phyloP scores from a whole-genome alignment of 2,113 vertebrate genomes.

The Amazona guildingii region DNA sequence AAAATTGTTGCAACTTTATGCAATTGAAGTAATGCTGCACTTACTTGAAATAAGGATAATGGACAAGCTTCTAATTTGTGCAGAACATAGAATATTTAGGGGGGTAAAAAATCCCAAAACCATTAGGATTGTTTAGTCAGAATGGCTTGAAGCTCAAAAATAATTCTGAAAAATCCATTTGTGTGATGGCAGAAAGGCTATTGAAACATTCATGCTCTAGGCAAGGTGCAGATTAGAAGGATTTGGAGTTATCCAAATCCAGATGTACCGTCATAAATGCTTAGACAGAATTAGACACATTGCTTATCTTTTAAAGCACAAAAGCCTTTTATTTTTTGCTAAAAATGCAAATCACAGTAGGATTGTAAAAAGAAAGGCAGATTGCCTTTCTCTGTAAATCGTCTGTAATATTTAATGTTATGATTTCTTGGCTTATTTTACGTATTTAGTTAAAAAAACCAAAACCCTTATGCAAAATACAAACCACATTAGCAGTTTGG shows the following conservation, averaged over 20 bases:
- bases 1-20: neutral
- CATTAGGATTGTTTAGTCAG: neutral
- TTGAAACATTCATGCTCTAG: neutral
- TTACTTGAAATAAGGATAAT: neutral
- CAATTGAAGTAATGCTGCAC: neutral
- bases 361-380: neutral
- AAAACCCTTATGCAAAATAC: neutral
- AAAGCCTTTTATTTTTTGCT: neutral
- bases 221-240: neutral
- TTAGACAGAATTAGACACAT: neutral
- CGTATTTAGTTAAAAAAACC: neutral
- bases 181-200: neutral
- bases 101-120: neutral
- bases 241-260: neutral
- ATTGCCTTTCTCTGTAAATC: neutral
- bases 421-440: neutral
- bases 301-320: neutral
- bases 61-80: neutral
- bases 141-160: neutral
- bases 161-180: neutral
- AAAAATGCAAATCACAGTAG: neutral
- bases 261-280: neutral
- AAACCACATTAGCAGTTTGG: neutral
- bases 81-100: neutral
- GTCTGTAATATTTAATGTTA: neutral